A percentile compares a stretch with the other conserved stretches of the same genome.
These are phyloP conservation scores for Pterocles orientalis DNA, from an alignment of 2,113 vertebrate genomes.

Conservation along the genomic window DNA sequence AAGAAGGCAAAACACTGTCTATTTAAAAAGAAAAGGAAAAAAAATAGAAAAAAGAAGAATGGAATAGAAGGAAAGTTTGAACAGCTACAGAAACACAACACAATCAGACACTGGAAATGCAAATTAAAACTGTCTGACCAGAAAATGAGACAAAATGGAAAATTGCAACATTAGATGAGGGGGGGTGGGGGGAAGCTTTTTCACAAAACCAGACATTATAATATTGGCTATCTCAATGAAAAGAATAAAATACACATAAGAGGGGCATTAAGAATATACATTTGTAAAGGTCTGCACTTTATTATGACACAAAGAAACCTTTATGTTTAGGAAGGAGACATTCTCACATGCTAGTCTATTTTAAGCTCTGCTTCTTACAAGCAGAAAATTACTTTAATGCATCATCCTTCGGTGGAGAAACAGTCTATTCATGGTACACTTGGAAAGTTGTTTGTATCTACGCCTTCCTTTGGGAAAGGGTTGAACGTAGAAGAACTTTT, in stretches of 20 bases:
- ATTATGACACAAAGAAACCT: neutral
- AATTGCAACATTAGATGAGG: neutral
- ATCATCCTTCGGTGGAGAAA: neutral
- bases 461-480: neutral
- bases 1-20: neutral
- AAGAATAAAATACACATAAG: neutral
- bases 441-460: neutral
- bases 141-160: neutral
- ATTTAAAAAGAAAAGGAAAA: neutral
- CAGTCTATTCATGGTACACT: neutral
- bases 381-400: neutral
- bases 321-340: neutral
- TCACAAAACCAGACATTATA: neutral
- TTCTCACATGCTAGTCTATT: neutral
- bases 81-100: neutral
- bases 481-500: neutral
- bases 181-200: neutral
- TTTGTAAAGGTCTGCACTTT: neutral
- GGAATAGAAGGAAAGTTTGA: neutral
- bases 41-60: neutral
- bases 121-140: neutral
- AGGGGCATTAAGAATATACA: neutral
- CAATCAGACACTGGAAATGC: neutral
- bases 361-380: slow-evolving; percentile 7
- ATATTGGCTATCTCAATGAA: neutral